Evolutionary conservation across 2,113 vertebrate genomes (phyloP).

Genomic region (Steatornis caripensis): DNA sequence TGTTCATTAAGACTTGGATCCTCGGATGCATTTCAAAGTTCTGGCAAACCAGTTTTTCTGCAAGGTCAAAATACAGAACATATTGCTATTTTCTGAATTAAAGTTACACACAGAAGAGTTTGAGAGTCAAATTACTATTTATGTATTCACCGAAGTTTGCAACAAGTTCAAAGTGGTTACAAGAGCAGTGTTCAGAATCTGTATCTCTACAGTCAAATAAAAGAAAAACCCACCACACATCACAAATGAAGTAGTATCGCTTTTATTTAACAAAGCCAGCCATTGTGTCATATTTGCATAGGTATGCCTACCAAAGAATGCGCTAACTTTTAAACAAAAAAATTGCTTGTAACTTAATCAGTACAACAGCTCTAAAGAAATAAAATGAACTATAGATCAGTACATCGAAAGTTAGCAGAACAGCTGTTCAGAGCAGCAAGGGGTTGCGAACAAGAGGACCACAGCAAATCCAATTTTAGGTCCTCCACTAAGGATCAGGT

Average conservation of each 20-base stretch:
- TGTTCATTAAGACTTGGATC: background rate
- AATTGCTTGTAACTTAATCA: background rate
- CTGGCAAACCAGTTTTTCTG: background rate
- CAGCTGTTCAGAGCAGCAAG: conserved; percentile 42
- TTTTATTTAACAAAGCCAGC: background rate
- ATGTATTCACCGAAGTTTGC: background rate
- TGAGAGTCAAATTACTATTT: background rate
- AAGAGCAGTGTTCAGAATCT: background rate
- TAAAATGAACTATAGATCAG: background rate
- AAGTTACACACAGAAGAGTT: background rate
- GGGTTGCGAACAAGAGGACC: background rate
- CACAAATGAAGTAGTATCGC: background rate
- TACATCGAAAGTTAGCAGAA: background rate
- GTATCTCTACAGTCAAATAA: background rate
- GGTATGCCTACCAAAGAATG: background rate
- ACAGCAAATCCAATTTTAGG: conserved; percentile 47
- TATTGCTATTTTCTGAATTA: background rate
- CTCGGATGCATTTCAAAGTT: background rate
- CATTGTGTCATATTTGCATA: background rate
- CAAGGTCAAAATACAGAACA: background rate
- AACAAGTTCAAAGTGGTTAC: background rate
- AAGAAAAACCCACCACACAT: background rate
- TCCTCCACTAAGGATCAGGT: background rate
- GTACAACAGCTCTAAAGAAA: background rate
- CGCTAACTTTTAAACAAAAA: background rate